Base-by-base conservation (phyloP, 2,797 vertebrate genomes). In the Oreochromis mossambicus region DNA sequence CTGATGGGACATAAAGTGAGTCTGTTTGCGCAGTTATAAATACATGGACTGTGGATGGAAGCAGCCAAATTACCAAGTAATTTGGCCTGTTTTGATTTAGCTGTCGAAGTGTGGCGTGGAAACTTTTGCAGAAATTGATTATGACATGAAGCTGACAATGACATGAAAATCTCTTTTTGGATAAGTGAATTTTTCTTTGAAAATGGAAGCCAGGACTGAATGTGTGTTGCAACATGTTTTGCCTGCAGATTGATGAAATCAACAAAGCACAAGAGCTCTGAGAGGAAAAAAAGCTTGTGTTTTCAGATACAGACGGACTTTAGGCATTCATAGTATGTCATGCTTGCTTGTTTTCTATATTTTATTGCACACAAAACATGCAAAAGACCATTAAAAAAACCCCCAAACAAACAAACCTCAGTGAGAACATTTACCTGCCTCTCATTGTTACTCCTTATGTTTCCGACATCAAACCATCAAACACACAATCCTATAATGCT, bases 21-120 rank as follows among this genome's bases (percentile, higher is more conserved):
- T 89, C 86, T 93, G 92, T 95, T 93, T 94, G 91, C 63, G 5
- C 85, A 85, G 91, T 94, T 94, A 88, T 95, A 95, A 95, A 95
- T 94, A 94, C 92, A 90, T 43, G 78, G 85, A 86, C 87, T 75
- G 84, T 86, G 88, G 90, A 91, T 92, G 91, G 89, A 91, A 86
- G 90, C 81, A 85, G 92, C 91, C 91, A 90, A 94, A 93, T 95
- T 90, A 92, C 91, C 90, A 83, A 86, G 68, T 32, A 75, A 75
- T 75, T 75, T 75, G 88, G 88, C 90, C 89, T 94, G 93, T 94
- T 95, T 92, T 93, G 92, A 92, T 93, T 94, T 89, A 88, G 77
- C 91, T 92, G 90, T 92, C 87, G 10, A 83, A 86, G 54, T 83
- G 88, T 56, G 83, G 89, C 8, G 79, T 90, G 88, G 94, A 92